phyloP scores from a whole-genome alignment of 2,113 vertebrate species.

The Melanotaenia duboulayi region DNA sequence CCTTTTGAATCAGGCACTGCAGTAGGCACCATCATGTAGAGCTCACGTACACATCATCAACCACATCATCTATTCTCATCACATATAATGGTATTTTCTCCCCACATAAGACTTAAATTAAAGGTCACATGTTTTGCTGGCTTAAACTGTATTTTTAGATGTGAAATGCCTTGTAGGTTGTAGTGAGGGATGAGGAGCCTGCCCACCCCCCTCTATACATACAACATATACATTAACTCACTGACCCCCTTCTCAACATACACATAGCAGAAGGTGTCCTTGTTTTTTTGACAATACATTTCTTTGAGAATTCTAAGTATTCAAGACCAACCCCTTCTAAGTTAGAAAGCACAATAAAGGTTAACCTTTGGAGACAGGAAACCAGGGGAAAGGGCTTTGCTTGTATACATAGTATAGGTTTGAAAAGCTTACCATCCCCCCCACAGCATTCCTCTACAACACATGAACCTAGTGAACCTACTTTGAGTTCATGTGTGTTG shows the following conservation, averaged over 20 bases:
- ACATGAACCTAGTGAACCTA: conserved; percentile 67
- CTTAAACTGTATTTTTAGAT: conserved; percentile 50
- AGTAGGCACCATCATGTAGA: not conserved
- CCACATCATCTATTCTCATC: not conserved
- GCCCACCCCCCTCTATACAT: conserved; percentile 68
- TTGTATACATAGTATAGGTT: conserved; percentile 45
- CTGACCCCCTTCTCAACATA: conserved; percentile 16
- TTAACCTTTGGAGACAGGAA: conserved; percentile 60
- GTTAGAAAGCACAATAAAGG: conserved; percentile 41
- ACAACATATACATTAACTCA: conserved; percentile 60
- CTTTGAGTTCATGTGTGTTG: conserved; percentile 58
- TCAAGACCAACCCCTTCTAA: conserved; percentile 1
- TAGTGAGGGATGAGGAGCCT: conserved; percentile 5
- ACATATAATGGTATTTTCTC: conserved; percentile 10
- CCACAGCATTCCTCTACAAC: conserved; percentile 67
- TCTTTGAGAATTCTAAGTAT: conserved; percentile 7
- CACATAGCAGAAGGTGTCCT: conserved; percentile 32
- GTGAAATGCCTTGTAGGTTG: conserved; percentile 9
- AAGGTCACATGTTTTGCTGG: not conserved
- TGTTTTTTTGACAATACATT: conserved; percentile 33
- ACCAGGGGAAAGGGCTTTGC: conserved; percentile 22
- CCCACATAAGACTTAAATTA: conserved; percentile 3
- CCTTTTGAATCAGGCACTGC: conserved; percentile 7
- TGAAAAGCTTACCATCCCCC: conserved; percentile 38
- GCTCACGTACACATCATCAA: not conserved